Conservation (phyloP, 1,140 invertebrate genomes). For the Lerema accius region DNA sequence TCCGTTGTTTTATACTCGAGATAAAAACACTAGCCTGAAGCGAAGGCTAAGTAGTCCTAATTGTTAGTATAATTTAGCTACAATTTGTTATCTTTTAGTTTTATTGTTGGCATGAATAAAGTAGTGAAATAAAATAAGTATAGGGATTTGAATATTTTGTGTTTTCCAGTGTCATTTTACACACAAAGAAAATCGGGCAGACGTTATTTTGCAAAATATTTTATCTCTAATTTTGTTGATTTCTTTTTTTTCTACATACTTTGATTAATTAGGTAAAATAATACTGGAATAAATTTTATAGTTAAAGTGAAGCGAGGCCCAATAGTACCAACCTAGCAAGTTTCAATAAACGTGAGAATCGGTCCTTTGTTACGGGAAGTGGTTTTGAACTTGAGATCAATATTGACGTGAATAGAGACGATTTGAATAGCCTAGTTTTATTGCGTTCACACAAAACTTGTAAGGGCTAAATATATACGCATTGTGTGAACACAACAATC, state of each 20-base stretch:
- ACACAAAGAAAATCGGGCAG: too few relatives aligned
- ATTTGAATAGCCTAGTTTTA: conserved; percentile 43
- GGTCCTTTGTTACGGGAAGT: conserved; percentile 42
- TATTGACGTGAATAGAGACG: conserved; percentile 39
- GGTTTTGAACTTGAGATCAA: conserved; percentile 48
- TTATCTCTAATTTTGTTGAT: too few relatives aligned
- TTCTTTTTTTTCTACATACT: too few relatives aligned
- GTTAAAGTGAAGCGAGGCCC: too few relatives aligned
- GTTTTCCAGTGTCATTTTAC: too few relatives aligned
- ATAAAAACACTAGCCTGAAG: not conserved
- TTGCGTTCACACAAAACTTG: conserved; percentile 17
- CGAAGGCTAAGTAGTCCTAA: not conserved
- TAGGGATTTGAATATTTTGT: too few relatives aligned
- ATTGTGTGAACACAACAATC: conserved; percentile 12
- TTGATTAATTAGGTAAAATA: too few relatives aligned
- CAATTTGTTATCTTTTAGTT: not conserved
- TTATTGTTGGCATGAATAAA: too few relatives aligned
- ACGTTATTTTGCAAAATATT: too few relatives aligned
- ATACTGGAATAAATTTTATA: too few relatives aligned
- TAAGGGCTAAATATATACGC: not conserved
- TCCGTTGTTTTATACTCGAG: not conserved
- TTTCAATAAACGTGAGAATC: conserved; percentile 27
- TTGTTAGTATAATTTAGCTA: not conserved
- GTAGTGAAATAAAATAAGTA: too few relatives aligned
- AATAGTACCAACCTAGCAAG: conserved; percentile 38